Conservation (phyloP, 2,888 invertebrate genomes). For the Axea sp. region DNA sequence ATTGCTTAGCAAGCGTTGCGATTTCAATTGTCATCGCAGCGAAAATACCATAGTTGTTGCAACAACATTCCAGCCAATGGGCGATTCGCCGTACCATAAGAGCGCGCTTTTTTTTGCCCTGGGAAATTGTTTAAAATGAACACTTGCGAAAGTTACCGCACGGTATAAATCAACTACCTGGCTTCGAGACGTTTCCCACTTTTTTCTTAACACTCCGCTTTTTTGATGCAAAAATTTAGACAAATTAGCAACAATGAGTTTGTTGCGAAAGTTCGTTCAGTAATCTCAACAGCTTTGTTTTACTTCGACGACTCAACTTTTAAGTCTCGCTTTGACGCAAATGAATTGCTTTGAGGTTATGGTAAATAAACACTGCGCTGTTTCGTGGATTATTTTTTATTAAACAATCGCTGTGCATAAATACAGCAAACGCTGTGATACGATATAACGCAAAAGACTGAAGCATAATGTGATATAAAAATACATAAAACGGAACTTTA, state of each 20-base stretch:
- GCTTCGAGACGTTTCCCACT: constrained; percentile 47
- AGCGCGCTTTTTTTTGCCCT: constrained; percentile 50
- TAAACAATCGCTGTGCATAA: no score
- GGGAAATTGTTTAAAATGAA: constrained; percentile 62
- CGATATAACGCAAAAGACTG: no score
- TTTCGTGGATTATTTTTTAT: no score
- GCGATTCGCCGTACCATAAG: constrained; percentile 53
- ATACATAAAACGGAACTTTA: no score
- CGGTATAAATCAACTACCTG: constrained; percentile 49
- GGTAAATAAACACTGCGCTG: no score
- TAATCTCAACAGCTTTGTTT: no score
- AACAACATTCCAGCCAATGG: constrained; percentile 57
- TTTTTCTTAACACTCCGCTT: constrained; percentile 24
- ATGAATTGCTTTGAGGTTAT: no score
- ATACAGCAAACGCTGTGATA: no score
- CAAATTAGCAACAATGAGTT: constrained; percentile 44
- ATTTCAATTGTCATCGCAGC: constrained; percentile 56
- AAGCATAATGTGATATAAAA: no score
- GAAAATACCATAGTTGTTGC: constrained; percentile 52
- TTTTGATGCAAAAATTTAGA: constrained; percentile 45
- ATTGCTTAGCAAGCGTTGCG: constrained; percentile 50
- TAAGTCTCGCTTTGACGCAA: no score
- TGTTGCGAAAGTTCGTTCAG: constrained; percentile 26
- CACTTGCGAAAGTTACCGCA: constrained; percentile 59
- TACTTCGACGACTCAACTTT: no score